Percentiles rank a stretch among this genome's conserved stretches.
phyloP scores from a whole-genome alignment of 2,888 invertebrate genomes.

The Brachyptera putata region DNA sequence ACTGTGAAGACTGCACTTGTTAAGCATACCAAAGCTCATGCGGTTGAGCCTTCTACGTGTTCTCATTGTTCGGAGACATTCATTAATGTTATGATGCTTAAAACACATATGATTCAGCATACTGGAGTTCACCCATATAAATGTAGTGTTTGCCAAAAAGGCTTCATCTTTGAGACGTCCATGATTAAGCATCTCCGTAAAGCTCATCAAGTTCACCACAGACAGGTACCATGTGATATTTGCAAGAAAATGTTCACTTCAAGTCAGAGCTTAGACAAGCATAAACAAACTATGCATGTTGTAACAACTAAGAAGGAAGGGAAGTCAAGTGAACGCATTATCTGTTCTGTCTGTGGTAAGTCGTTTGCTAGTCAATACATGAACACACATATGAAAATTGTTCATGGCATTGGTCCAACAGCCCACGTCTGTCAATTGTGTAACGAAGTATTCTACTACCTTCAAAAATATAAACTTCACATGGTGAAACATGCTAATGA shows the following conservation, averaged over 20 bases:
- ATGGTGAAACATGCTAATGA: not conserved
- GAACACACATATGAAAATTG: not conserved
- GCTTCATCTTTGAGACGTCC: not conserved
- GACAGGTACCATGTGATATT: not conserved
- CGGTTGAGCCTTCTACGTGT: slow-evolving; percentile 6
- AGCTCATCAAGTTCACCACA: not conserved
- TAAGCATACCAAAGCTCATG: not conserved
- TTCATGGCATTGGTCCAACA: not conserved
- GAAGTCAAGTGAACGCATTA: not conserved
- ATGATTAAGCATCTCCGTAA: not conserved
- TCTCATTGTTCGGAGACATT: slow-evolving; percentile 19
- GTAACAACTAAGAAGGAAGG: no score
- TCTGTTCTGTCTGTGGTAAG: not conserved
- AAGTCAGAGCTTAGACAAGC: not conserved
- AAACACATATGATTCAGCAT: slow-evolving; percentile 24
- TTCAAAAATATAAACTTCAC: not conserved
- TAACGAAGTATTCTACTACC: not conserved
- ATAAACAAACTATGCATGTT: not conserved
- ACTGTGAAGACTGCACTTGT: not conserved
- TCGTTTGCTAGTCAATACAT: not conserved
- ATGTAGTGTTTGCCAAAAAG: slow-evolving; percentile 2
- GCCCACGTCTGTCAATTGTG: not conserved
- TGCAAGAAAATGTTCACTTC: not conserved
- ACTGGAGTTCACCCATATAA: slow-evolving; percentile 8
- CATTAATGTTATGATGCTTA: slow-evolving; percentile 19